A percentile compares a stretch with the other conserved stretches of the same genome.
phyloP scores from a whole-genome alignment of 2,113 vertebrate species.

The Rhinoderma darwinii region DNA sequence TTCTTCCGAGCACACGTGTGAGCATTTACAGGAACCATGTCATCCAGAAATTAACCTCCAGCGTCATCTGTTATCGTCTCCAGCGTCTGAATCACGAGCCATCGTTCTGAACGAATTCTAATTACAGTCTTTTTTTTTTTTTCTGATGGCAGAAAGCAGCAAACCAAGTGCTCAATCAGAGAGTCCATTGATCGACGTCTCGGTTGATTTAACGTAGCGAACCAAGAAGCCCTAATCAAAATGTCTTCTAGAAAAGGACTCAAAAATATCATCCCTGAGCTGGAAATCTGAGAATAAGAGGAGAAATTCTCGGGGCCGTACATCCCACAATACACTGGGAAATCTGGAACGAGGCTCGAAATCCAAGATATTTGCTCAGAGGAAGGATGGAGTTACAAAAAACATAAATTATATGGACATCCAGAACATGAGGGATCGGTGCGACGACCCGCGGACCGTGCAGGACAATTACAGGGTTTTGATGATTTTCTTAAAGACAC shows the following conservation, averaged over 20 bases:
- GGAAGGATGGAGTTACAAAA: neutral
- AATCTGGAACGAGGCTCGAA: neutral
- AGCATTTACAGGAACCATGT: neutral
- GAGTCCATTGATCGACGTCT: constrained; percentile 16
- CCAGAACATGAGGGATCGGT: neutral
- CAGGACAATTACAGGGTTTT: too few species aligned
- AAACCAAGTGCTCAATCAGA: constrained; percentile 18
- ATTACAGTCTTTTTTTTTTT: constrained; percentile 4
- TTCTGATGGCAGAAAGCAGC: constrained; percentile 13
- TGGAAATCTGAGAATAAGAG: constrained; percentile 30
- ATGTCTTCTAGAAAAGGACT: neutral
- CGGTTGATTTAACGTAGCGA: constrained; percentile 13
- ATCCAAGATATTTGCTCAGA: neutral
- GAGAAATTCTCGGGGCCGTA: neutral
- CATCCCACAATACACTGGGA: constrained; percentile 7
- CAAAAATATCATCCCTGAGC: neutral
- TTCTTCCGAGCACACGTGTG: neutral
- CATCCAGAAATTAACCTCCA: neutral
- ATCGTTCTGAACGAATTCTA: neutral
- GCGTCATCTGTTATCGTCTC: constrained; percentile 37
- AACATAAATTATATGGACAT: neutral
- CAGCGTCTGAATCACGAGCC: neutral
- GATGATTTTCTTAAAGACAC: too few species aligned
- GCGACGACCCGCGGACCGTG: neutral
- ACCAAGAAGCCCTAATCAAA: constrained; percentile 26